phyloP scores from a whole-genome alignment of 2,797 vertebrate genomes.

The Astyanax mexicanus region DNA sequence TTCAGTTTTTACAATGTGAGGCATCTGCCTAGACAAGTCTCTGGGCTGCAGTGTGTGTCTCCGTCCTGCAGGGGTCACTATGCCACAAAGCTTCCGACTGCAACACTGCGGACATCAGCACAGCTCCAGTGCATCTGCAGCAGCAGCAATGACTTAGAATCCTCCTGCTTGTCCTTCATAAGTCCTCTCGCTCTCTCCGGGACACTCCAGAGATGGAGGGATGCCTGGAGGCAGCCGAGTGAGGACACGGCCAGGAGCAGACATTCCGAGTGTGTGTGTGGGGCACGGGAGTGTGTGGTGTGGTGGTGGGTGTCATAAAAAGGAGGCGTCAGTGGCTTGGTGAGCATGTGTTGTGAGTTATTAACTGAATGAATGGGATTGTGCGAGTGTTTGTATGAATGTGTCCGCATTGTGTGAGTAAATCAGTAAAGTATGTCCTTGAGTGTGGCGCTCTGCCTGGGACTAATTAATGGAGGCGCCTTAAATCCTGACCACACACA shows the following conservation, averaged over 20 bases:
- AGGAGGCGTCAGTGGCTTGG: not conserved
- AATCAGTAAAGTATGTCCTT: conserved; percentile 23
- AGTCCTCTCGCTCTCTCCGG: conserved; percentile 1
- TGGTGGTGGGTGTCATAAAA: conserved; percentile 4
- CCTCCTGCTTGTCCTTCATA: conserved; percentile 11
- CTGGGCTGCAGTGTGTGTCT: conserved; percentile 13
- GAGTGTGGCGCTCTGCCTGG: conserved; percentile 23
- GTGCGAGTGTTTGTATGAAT: conserved; percentile 9
- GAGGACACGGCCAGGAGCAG: not conserved
- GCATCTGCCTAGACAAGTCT: too few species aligned
- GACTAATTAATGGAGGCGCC: conserved; percentile 25
- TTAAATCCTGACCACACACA: conserved; percentile 11
- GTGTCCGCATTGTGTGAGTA: not conserved
- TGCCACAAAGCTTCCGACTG: conserved; percentile 2
- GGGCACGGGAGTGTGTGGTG: conserved; percentile 8
- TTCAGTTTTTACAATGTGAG: too few species aligned
- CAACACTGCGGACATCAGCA: conserved; percentile 7
- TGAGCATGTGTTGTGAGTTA: not conserved
- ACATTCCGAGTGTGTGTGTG: not conserved
- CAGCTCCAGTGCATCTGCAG: not conserved
- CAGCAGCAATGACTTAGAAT: not conserved
- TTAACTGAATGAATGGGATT: conserved; percentile 2
- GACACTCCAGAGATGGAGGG: conserved; percentile 16
- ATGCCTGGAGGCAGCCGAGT: not conserved
- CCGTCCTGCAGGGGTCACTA: conserved; percentile 44